phyloP scores from a whole-genome alignment of 1,140 invertebrate genomes.

The Cydia fagiglandana region DNA sequence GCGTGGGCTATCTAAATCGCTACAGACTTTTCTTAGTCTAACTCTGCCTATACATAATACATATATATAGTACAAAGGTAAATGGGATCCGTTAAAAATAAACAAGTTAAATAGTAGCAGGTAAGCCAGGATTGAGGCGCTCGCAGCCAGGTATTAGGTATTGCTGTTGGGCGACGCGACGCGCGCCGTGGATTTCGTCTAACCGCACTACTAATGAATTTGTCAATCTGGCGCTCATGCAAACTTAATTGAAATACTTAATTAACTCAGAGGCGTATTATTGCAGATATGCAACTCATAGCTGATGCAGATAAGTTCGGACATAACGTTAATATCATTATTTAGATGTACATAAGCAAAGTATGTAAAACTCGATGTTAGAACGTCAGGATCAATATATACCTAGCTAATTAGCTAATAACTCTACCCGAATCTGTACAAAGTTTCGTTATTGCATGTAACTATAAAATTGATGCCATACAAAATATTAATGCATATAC shows the following conservation, averaged over 20 bases:
- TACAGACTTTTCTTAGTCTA: no score
- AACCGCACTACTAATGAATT: constrained; percentile 7
- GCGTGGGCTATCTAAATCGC: no score
- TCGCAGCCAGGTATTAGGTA: background rate
- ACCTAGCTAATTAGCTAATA: no score
- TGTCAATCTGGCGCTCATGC: background rate
- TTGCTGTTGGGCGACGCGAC: background rate
- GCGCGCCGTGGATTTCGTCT: background rate
- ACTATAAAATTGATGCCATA: no score
- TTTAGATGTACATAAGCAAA: background rate
- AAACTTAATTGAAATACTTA: constrained; percentile 15
- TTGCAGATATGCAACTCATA: background rate
- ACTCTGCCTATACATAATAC: no score
- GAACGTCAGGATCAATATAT: no score
- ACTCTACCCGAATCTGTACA: no score
- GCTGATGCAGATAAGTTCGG: background rate
- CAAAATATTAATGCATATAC: no score
- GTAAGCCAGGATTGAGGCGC: background rate
- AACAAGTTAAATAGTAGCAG: no score
- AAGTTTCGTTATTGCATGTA: no score
- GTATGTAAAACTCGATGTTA: background rate
- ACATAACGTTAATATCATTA: background rate
- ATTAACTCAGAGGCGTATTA: background rate
- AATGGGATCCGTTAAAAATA: no score
- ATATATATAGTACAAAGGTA: no score